Base-by-base conservation (phyloP, 2,888 invertebrate species). In the Amorpha juglandis region DNA sequence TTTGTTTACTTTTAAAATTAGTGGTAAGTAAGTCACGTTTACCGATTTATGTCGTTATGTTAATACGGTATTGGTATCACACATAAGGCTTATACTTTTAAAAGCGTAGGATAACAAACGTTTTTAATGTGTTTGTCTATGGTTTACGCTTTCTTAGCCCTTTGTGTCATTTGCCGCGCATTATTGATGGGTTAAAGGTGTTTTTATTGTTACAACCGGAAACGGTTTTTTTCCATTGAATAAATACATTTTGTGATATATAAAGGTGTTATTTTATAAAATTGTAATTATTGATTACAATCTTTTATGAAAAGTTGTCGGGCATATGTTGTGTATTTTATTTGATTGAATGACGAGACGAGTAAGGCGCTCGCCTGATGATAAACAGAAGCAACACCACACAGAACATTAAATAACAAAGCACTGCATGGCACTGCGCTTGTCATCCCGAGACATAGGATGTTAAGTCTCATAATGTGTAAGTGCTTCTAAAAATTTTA, bases 1-100 rank as follows among this genome's bases (percentile, higher is more conserved):
- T 88, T 84, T 92, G 92, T 93, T 93, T 92, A 88, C 91, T 91
- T 91, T 91, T 83, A 81, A 87, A 88, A 91, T 92, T 91, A 91
- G 90, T 89, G 82, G 87, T 86, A 86, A 86, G 82, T 84, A 80
- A 82, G 80, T 77, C 81, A 82, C 79, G 82, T 75, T 73, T 77
- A 79, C 82, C 83, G 82, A 88, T 88, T 87, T 87, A 88, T 87
- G 86, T 86, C 75, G 72, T 76, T 84, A 86, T 85, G 85, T 79
- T 87, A 90, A 88, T 89, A 86, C 76, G 70, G 78, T 86, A 86
- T 85, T 82, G 82, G 81, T 85, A 86, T 86, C 79, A 79, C 80
- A 78, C 81, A 78, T 77, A 77, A 71, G 69, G 70, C 75, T 75
- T 77, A 71, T 78, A 77, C 74, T 75, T 78, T 77, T 74, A 71